Base-by-base conservation (phyloP, 2,888 invertebrate species). In the Pyrochroa serraticornis region DNA sequence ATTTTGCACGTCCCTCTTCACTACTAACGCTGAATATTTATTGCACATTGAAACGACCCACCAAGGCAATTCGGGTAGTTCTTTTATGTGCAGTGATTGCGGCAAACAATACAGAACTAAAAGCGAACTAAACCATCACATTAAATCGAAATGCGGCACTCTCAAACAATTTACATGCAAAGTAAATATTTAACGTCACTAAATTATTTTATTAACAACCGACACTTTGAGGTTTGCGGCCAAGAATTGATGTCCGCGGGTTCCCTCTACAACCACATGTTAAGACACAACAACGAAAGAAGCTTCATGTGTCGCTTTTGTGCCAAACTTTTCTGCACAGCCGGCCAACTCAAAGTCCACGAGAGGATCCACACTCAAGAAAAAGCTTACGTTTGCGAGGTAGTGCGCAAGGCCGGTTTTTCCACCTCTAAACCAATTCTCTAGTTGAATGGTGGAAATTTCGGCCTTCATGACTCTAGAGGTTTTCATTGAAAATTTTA, bases 131-230 rank as follows among this genome's bases (percentile, higher is more conserved):
- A 75, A 75, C 6, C 73, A 69, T 22, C 75, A 76, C 53, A 71
- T 69, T 14, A 67, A 67, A 43, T 81, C 81, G 1, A 76, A 80
- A 66, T 82, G 82, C 68, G 81, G 80, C n/a, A 77, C 77, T 3
- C 69, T 77, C 13, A 80, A 78, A 60, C 71, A 72, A 7, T 79
- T 72, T 59, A 72, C 74, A 49, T 81, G 81, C 66, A 71, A 78
- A 57, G 73, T 76, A 62, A 50, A 37, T 10, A 37, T n/a, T 13
- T 14, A 35, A 46, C 10, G 3, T 10, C 8, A 41, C 35, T 8
- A 14, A 33, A 14, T 44, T 41, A 33, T 33, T 45, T 45, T 49
- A 7, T 33, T 39, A 6, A 10, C 38, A 34, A 31, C 39, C 10
- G 10, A 9, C 31, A 35, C n/a, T 69, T 67, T 43, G 54, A 74